phyloP scores from a whole-genome alignment of 2,888 invertebrate genomes.

The Euzophera pinguis region DNA sequence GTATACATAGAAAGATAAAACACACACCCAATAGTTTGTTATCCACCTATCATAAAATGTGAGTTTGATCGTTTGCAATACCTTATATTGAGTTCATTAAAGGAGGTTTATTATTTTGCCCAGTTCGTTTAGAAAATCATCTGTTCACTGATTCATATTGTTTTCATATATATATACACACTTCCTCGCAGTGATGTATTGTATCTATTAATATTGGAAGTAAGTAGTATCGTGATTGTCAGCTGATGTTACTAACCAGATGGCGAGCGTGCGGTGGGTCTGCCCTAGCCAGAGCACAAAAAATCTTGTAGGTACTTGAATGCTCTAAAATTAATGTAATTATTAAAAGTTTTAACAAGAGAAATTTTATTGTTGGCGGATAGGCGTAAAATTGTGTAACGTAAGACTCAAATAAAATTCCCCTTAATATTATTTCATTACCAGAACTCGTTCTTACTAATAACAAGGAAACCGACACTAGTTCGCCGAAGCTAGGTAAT shows the following conservation, averaged over 20 bases:
- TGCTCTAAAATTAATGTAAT: slow-evolving; percentile 2
- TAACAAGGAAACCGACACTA: slow-evolving; percentile 71
- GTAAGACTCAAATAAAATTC: slow-evolving; percentile 32
- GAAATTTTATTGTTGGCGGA: neutral
- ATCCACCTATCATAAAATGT: too few species aligned
- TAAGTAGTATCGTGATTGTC: slow-evolving; percentile 64
- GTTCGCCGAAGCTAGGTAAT: slow-evolving; percentile 72
- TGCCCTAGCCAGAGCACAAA: slow-evolving; percentile 40
- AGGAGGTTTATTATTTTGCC: too few species aligned
- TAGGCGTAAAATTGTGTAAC: slow-evolving; percentile 4
- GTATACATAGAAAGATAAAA: too few species aligned
- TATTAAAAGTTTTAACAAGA: slow-evolving; percentile 2
- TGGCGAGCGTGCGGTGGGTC: slow-evolving; percentile 67
- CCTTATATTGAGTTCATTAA: too few species aligned
- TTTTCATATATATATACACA: neutral
- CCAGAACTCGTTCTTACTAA: slow-evolving; percentile 66
- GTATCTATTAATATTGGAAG: slow-evolving; percentile 21
- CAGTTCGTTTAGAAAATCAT: too few species aligned
- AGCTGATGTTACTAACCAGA: slow-evolving; percentile 72
- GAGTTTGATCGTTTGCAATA: too few species aligned
- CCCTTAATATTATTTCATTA: slow-evolving; percentile 34
- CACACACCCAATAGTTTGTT: too few species aligned
- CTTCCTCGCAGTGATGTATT: neutral
- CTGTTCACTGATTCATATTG: too few species aligned
- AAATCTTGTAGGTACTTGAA: slow-evolving; percentile 25